Evolutionary conservation across 2,113 vertebrate species (phyloP).

Genomic region (Microcebus griseorufus): DNA sequence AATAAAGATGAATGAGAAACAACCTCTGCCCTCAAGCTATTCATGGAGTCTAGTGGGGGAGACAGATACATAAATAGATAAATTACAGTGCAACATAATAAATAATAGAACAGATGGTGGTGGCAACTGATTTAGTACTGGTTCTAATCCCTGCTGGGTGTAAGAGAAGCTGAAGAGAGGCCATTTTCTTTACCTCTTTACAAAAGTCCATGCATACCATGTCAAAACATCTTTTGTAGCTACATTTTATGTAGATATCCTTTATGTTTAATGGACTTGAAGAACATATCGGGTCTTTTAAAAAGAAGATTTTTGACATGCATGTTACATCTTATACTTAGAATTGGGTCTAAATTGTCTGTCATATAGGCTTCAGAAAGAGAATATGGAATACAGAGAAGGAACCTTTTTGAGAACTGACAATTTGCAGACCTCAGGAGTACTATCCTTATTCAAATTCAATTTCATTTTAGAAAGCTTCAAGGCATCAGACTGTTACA

Average conservation of each 20-base stretch:
- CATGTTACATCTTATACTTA: slow-evolving; percentile 54
- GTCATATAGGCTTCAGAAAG: slow-evolving; percentile 58
- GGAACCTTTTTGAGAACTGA: slow-evolving; percentile 72
- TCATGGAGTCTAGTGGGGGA: slow-evolving; percentile 16
- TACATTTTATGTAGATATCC: not conserved
- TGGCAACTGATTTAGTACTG: slow-evolving; percentile 33
- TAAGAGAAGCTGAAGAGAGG: not conserved
- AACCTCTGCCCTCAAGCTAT: slow-evolving; percentile 46
- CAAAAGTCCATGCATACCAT: not conserved
- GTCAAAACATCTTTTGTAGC: slow-evolving; percentile 26
- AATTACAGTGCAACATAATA: slow-evolving; percentile 39
- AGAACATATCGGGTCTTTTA: slow-evolving; percentile 32
- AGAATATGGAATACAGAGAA: slow-evolving; percentile 56
- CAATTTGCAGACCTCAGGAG: slow-evolving; percentile 68
- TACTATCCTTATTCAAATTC: slow-evolving; percentile 82
- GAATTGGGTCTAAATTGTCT: slow-evolving; percentile 58
- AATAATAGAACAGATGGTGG: slow-evolving; percentile 42
- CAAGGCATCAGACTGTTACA: slow-evolving; percentile 74
- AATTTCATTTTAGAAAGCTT: slow-evolving; percentile 81
- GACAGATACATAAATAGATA: slow-evolving; percentile 28
- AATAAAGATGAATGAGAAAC: slow-evolving; percentile 54
- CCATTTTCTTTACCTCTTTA: slow-evolving; percentile 30
- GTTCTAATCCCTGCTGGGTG: not conserved
- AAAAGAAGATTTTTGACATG: slow-evolving; percentile 71
- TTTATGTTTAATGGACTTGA: slow-evolving; percentile 33